Conservation (phyloP, 2,888 invertebrate genomes). For the Abrostola triplasia region DNA sequence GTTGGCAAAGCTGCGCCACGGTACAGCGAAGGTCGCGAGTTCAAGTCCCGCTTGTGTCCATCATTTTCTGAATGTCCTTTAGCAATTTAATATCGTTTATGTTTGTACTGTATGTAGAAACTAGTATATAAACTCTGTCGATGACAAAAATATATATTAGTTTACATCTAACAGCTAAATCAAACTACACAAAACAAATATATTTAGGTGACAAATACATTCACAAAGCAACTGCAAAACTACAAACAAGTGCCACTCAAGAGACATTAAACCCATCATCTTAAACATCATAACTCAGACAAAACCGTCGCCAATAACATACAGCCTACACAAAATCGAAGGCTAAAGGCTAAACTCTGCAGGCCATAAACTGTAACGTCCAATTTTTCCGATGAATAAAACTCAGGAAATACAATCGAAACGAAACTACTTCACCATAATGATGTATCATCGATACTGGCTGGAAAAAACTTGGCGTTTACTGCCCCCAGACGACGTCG, state of each 20-base stretch:
- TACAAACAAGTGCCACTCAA: not conserved
- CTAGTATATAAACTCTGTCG: too few species aligned
- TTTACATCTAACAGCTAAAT: not conserved
- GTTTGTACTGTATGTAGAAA: too few species aligned
- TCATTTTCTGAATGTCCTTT: too few species aligned
- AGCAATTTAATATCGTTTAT: too few species aligned
- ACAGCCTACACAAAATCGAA: not conserved
- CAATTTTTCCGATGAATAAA: slow-evolving; percentile 26
- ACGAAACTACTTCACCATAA: slow-evolving; percentile 35
- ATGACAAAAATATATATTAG: too few species aligned
- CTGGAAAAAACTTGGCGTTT: slow-evolving; percentile 33
- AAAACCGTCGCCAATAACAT: slow-evolving; percentile 11
- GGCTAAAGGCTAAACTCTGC: slow-evolving; percentile 1
- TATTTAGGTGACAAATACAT: not conserved
- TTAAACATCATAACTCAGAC: not conserved
- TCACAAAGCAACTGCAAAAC: slow-evolving; percentile 1
- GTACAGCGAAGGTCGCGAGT: too few species aligned
- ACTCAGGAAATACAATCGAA: slow-evolving; percentile 21
- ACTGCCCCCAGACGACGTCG: slow-evolving; percentile 24
- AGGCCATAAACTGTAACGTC: slow-evolving; percentile 20
- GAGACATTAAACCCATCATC: not conserved
- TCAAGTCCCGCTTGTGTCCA: too few species aligned
- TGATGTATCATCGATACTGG: slow-evolving; percentile 36
- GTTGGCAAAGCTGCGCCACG: too few species aligned
- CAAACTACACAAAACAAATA: not conserved